Conservation (phyloP, 2,113 vertebrate species). For the Nothoprocta pentlandii region DNA sequence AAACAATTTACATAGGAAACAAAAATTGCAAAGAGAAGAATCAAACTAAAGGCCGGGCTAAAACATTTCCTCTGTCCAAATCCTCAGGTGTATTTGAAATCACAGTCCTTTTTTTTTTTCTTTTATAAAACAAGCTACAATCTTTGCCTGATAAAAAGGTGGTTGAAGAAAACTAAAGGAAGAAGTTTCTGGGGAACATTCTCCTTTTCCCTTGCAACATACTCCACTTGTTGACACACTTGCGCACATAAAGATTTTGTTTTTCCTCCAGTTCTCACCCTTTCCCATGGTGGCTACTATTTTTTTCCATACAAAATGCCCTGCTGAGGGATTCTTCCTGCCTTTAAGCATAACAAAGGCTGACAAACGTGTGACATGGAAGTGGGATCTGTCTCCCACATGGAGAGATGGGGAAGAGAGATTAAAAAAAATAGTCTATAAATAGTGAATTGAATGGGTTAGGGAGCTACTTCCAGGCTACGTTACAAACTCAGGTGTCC, state of each 20-base stretch:
- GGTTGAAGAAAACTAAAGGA: not conserved
- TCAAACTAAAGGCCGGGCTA: not conserved
- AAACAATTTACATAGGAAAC: not conserved
- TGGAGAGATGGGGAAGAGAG: not conserved
- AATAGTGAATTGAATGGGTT: not conserved
- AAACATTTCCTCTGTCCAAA: not conserved
- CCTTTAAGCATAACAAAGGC: not conserved
- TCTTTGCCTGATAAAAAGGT: not conserved
- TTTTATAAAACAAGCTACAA: not conserved
- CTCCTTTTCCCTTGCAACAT: not conserved
- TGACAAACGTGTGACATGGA: not conserved
- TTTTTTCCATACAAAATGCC: not conserved
- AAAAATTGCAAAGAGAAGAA: constrained; percentile 10
- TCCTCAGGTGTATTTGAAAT: not conserved
- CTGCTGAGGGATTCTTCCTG: not conserved
- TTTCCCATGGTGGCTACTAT: not conserved
- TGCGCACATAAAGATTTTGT: not conserved
- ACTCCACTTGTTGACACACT: not conserved
- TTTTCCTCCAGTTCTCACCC: not conserved
- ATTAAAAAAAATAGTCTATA: not conserved
- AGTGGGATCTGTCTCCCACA: not conserved
- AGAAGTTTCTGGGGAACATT: not conserved
- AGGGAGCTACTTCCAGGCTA: not conserved
- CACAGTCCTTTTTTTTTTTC: not conserved
- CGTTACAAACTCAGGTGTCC: not conserved